Conservation (phyloP, 2,113 vertebrate species). For the Nibea coibor region DNA sequence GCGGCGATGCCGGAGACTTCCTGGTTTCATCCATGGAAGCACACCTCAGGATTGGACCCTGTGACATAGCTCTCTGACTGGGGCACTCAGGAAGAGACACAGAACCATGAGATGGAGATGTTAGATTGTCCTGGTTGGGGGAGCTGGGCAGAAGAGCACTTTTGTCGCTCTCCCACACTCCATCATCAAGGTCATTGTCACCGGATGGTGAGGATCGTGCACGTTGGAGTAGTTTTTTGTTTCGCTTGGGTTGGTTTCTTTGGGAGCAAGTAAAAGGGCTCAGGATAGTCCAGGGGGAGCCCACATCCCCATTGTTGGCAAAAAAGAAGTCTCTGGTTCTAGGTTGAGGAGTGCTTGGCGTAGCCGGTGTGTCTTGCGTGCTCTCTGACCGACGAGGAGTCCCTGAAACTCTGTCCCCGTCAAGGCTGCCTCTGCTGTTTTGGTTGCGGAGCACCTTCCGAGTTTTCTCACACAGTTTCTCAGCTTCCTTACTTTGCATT, state of each 20-base stretch:
- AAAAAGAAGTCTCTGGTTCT: slow-evolving; percentile 72
- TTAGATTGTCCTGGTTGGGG: background rate
- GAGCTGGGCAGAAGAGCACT: background rate
- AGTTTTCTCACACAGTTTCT: slow-evolving; percentile 51
- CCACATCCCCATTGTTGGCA: slow-evolving; percentile 50
- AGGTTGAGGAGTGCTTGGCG: slow-evolving; percentile 60
- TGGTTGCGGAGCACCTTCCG: slow-evolving; percentile 62
- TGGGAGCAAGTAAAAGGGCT: slow-evolving; percentile 71
- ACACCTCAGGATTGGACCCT: slow-evolving; percentile 52
- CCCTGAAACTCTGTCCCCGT: slow-evolving; percentile 29
- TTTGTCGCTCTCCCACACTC: slow-evolving; percentile 54
- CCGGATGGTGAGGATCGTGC: slow-evolving; percentile 24
- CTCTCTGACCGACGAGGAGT: background rate
- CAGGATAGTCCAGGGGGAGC: slow-evolving; percentile 82
- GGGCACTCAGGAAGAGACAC: slow-evolving; percentile 58
- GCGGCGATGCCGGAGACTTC: slow-evolving; percentile 19
- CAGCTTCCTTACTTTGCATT: slow-evolving; percentile 22
- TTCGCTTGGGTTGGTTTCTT: background rate
- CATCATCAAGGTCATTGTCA: slow-evolving; percentile 57
- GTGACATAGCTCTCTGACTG: slow-evolving; percentile 17
- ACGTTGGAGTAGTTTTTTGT: slow-evolving; percentile 3
- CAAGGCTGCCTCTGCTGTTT: slow-evolving; percentile 13
- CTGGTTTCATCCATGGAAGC: slow-evolving; percentile 64
- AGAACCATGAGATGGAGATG: background rate
- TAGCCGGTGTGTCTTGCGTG: slow-evolving; percentile 8